A percentile compares a stretch with the other conserved stretches of the same genome.
Conservation (phyloP, 2,888 invertebrate genomes). For the Brassicogethes aeneus region DNA sequence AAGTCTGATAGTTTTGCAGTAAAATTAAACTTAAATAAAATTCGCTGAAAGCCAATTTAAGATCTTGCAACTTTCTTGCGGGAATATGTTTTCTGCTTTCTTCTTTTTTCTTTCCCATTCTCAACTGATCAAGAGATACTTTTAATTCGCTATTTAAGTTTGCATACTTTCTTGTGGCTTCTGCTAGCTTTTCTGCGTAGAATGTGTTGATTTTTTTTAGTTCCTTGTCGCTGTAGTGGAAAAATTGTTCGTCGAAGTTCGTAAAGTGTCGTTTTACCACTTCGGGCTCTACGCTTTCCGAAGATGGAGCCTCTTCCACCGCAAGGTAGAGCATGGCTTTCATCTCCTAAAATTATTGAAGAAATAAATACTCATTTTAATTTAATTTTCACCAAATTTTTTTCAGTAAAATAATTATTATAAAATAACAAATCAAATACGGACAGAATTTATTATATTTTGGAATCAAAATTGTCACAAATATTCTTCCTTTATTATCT, state of each 20-base stretch:
- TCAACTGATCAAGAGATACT: constrained; percentile 35
- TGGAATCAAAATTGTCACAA: no score
- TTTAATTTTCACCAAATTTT: constrained; percentile 2
- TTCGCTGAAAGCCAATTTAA: constrained; percentile 83
- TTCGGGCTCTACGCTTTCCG: constrained; percentile 64
- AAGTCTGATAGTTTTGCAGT: constrained; percentile 79
- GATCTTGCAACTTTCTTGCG: constrained; percentile 64
- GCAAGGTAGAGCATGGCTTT: constrained; percentile 74
- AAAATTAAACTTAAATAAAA: constrained; percentile 80
- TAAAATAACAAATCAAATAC: no score
- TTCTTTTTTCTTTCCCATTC: constrained; percentile 30
- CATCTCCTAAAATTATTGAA: constrained; percentile 58
- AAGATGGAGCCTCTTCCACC: constrained; percentile 67
- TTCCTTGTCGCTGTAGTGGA: constrained; percentile 77
- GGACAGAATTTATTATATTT: no score
- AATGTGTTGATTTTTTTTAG: constrained; percentile 83
- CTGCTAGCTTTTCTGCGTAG: constrained; percentile 82
- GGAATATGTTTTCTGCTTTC: constrained; percentile 40
- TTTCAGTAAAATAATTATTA: no score
- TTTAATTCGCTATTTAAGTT: constrained; percentile 64
- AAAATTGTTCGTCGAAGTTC: constrained; percentile 77
- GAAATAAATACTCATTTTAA: no score
- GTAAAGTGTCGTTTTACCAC: constrained; percentile 62
- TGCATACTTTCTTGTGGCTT: constrained; percentile 73
- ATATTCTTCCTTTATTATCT: no score